phyloP scores from a whole-genome alignment of 2,888 invertebrate genomes.

The Oscheius onirici region DNA sequence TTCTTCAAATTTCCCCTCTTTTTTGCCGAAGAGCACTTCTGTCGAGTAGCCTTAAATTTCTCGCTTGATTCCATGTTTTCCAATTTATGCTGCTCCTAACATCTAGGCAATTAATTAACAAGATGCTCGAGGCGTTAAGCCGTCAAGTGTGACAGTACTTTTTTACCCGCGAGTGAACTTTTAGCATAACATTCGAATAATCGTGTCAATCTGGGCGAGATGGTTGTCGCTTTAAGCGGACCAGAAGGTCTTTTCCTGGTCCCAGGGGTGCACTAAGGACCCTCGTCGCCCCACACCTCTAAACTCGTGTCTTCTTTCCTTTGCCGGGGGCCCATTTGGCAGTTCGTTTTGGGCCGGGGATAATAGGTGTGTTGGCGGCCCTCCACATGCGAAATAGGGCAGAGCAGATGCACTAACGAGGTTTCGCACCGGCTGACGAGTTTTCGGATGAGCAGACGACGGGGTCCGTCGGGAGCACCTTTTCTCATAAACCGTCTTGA shows the following conservation, averaged over 20 bases:
- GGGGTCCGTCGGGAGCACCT: slow-evolving; percentile 29
- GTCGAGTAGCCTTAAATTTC: no score
- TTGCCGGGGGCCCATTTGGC: slow-evolving; percentile 7
- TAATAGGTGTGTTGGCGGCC: slow-evolving; percentile 27
- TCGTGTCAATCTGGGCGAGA: slow-evolving; percentile 12
- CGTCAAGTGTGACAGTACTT: neutral
- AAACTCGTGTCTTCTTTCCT: neutral
- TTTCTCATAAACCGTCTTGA: slow-evolving; percentile 27
- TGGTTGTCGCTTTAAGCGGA: slow-evolving; percentile 26
- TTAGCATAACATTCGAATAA: slow-evolving; percentile 15
- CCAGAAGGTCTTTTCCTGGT: slow-evolving; percentile 14
- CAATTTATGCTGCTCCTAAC: slow-evolving; percentile 2
- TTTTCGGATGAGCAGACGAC: slow-evolving; percentile 8
- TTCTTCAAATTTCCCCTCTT: no score
- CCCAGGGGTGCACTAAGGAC: slow-evolving; percentile 27
- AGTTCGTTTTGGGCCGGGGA: slow-evolving; percentile 21
- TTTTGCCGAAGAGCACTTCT: no score
- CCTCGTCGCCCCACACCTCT: slow-evolving; percentile 22
- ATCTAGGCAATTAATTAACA: slow-evolving; percentile 15
- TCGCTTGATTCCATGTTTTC: neutral
- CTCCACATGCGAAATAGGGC: slow-evolving; percentile 31
- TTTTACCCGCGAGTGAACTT: neutral
- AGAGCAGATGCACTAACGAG: slow-evolving; percentile 33
- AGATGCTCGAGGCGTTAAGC: neutral
- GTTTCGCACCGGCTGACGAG: slow-evolving; percentile 34